Evolutionary conservation across 2,113 vertebrate species (phyloP).

Genomic region (Montifringilla adamsi): DNA sequence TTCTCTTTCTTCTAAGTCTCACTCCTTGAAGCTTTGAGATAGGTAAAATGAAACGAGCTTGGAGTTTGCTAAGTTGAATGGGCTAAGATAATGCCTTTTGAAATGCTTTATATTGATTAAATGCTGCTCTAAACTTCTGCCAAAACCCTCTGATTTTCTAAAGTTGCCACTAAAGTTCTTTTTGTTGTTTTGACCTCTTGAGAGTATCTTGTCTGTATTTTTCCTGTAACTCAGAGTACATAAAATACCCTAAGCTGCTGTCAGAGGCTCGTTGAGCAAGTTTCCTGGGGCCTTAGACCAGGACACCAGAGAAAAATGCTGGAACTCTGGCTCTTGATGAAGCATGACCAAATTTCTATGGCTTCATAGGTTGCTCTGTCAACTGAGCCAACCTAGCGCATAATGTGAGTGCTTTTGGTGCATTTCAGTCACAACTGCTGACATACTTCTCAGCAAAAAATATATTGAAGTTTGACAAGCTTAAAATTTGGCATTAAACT

Average conservation of each 20-base stretch:
- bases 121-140: neutral
- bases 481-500: neutral
- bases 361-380: neutral
- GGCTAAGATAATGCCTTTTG: neutral
- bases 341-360: neutral
- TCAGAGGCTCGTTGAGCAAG: fast-evolving
- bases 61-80: neutral
- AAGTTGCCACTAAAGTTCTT: neutral
- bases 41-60: neutral
- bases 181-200: neutral
- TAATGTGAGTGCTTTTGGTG: neutral
- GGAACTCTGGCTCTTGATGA: neutral
- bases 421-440: neutral
- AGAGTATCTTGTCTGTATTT: neutral
- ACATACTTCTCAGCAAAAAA: neutral
- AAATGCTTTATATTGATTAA: neutral
- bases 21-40: neutral
- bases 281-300: neutral
- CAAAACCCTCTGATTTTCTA: neutral
- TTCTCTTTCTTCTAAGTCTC: neutral
- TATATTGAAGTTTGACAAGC: neutral
- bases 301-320: neutral
- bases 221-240: neutral
- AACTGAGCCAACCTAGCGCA: neutral
- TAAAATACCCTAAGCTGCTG: neutral